Evolutionary conservation across 2,113 vertebrate genomes (phyloP).

Genomic region (Hemibagrus wyckioides): DNA sequence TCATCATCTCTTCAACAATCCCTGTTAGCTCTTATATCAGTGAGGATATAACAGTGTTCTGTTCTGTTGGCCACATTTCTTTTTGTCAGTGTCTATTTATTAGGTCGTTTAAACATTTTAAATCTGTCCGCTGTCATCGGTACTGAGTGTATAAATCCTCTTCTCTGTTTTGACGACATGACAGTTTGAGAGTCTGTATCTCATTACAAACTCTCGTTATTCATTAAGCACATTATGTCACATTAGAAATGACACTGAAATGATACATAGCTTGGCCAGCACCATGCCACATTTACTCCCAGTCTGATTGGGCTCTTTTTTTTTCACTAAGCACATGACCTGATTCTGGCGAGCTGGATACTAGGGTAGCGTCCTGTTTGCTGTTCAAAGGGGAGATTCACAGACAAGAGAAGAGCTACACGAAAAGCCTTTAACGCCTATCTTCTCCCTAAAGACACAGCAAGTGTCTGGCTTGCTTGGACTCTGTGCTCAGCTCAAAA

Average conservation of each 20-base stretch:
- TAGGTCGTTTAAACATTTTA: background rate
- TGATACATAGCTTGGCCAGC: constrained; percentile 9
- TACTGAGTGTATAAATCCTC: background rate
- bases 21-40: background rate
- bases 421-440: constrained; percentile 1
- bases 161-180: constrained; percentile 5
- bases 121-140: background rate
- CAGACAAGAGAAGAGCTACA: constrained; percentile 17
- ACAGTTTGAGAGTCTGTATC: background rate
- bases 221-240: constrained; percentile 8
- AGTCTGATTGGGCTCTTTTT: background rate
- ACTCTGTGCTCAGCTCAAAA: background rate
- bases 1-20: background rate
- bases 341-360: constrained; percentile 34
- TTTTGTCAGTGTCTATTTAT: background rate
- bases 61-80: background rate
- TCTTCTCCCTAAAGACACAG: constrained; percentile 20
- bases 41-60: background rate
- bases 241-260: constrained; percentile 2
- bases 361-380: constrained; percentile 21
- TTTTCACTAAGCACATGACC: constrained; percentile 42
- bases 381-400: constrained; percentile 23
- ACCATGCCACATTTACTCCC: constrained; percentile 11
- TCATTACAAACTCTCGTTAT: background rate
- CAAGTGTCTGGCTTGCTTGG: constrained; percentile 28